These are phyloP conservation scores for Cerceris ruficornis DNA, from an alignment of 2,888 invertebrate species.

Conservation along the genomic window DNA sequence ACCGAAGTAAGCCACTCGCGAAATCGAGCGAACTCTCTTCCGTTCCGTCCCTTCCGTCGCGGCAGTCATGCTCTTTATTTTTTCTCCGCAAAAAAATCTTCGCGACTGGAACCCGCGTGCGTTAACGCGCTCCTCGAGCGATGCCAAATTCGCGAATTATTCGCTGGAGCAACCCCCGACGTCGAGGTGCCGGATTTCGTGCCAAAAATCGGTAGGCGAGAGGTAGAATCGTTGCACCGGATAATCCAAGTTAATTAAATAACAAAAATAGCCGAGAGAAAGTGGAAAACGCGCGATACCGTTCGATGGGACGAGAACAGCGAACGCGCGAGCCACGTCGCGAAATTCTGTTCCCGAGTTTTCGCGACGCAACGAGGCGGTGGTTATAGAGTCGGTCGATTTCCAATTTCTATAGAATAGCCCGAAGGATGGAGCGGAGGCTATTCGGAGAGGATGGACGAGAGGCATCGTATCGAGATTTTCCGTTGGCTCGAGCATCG, in stretches of 20 bases:
- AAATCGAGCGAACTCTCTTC: slow-evolving; percentile 2
- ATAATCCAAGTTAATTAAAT: background rate
- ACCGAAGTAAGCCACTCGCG: slow-evolving; percentile 27
- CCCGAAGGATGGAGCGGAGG: background rate
- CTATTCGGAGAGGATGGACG: slow-evolving; percentile 12
- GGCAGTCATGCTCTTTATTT: too few relatives aligned
- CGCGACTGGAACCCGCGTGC: background rate
- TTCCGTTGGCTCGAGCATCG: slow-evolving; percentile 24
- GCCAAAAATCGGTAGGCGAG: too few relatives aligned
- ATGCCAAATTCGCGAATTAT: background rate
- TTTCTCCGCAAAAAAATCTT: slow-evolving; percentile 7
- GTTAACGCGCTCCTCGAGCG: background rate
- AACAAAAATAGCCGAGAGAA: background rate
- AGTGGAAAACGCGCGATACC: background rate
- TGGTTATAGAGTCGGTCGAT: slow-evolving; percentile 24
- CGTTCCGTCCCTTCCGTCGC: background rate
- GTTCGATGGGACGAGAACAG: too few relatives aligned
- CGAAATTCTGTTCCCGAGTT: background rate
- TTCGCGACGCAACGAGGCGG: background rate
- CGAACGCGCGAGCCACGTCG: background rate
- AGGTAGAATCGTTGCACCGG: background rate
- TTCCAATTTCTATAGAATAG: slow-evolving; percentile 9
- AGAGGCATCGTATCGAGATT: slow-evolving; percentile 47
- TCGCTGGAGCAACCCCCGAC: background rate
- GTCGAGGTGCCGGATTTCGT: too few relatives aligned